Evolutionary conservation across 2,113 vertebrate species (phyloP), one percentile per base, ranked within the genome.

Genomic region (Erpornis zantholeuca): DNA sequence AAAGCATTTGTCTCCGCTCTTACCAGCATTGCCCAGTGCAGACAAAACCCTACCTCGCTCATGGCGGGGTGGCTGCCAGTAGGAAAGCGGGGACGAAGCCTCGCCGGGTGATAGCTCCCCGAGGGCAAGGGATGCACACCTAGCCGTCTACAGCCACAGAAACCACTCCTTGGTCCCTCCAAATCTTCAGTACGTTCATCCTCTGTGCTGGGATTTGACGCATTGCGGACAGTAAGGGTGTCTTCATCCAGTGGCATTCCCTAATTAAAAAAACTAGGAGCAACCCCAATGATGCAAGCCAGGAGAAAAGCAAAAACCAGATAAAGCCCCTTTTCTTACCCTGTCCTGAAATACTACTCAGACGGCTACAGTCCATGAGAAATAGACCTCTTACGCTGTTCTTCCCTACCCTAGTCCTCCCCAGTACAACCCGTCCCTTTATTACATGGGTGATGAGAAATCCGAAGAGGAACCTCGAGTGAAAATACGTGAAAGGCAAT

Each of bases 211-310:
- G 44, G 65, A 89, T 44, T 71, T 95, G 92, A 47, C 69, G 94
- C 95, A 94, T 77, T 96, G 96, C 92, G 80, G 91, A 92, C 88
- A 94, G 92, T 81, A 40, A 53, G 81, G 66, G 72, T 66, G 35
- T 66, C 94, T 93, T 88, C 94, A 86, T 69, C 71, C 86, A 73
- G 68, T 63, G 81, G 76, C 56, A 10, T 90, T 50, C 69, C 88
- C 80, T 92, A 92, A 97, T 95, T 96, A 93, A 92, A 77, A 95
- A 96, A 96, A 65, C 54, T 81, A 60, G 71, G 84, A 71, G 95
- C 86, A 86, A 44, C 54, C 71, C 38, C 7, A 90, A 35, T 7
- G 68, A 52, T 92, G 86, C 56, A 42, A 95, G 83, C 42, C 94
- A 70, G 80, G 52, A 90, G 88, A 75, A 86, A 75, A 66, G 56